A percentile compares a stretch with the other conserved stretches of the same genome.
Evolutionary conservation across 2,888 invertebrate species (phyloP).

Genomic region (Sminthurides aquaticus): DNA sequence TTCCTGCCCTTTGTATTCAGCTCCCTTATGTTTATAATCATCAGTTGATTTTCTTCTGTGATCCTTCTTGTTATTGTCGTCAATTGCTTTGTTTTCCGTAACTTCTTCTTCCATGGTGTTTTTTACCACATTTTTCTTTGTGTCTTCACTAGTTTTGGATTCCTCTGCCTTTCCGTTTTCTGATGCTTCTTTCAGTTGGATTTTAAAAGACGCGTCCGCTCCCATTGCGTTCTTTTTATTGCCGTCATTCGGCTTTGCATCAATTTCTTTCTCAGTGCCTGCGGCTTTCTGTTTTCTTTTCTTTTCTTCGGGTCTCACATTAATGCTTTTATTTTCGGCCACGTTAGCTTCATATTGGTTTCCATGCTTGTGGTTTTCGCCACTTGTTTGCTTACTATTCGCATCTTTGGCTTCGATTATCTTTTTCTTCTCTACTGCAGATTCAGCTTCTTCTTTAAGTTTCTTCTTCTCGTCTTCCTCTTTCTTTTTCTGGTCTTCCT

Average conservation of each 20-base stretch:
- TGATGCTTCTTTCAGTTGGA: slow-evolving; percentile 1
- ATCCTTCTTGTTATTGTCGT: background rate
- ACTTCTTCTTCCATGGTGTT: slow-evolving; percentile 4
- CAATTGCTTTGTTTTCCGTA: background rate
- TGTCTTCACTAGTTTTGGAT: background rate
- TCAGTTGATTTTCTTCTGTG: background rate
- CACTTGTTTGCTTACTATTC: background rate
- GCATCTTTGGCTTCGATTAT: background rate
- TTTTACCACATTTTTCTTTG: background rate
- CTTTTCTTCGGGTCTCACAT: background rate
- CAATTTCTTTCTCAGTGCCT: background rate
- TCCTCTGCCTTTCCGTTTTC: background rate
- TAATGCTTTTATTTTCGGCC: background rate
- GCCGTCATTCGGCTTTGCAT: background rate
- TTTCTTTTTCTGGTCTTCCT: slow-evolving; percentile 15
- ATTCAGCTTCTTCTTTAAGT: background rate
- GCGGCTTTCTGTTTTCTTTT: background rate
- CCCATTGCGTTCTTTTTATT: background rate
- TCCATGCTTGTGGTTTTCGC: slow-evolving; percentile 2
- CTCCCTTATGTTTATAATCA: background rate
- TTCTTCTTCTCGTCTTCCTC: background rate
- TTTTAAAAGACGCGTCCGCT: background rate
- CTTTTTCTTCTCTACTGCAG: slow-evolving; percentile 1
- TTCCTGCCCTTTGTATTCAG: background rate
- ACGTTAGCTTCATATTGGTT: background rate